Evolutionary conservation across 1,140 invertebrate genomes (phyloP), one percentile per base, ranked within the genome.

Genomic region (Homalodisca vitripennis): DNA sequence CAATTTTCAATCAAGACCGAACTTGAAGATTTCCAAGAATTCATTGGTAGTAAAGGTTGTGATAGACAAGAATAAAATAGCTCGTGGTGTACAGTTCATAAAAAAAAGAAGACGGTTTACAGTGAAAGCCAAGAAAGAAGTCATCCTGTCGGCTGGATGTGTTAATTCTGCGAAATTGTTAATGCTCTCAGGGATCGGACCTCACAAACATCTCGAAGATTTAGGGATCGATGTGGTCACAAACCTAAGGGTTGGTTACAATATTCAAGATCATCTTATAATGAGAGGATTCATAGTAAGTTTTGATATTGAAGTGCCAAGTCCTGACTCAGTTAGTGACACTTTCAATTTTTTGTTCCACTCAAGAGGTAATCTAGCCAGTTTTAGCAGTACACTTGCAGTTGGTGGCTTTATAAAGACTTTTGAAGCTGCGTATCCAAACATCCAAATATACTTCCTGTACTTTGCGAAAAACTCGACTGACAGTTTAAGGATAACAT

Each of bases 181-280:
- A 51, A 93, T 95, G 92, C 76, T 95, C 0, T 94, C 92, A 0
- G 94, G 94, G 0, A 84, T 95, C 47, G 94, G 93, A 0, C 92
- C 92, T 0, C 84, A 82, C 53, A 81, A 88, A 10, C 91, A 95
- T 70, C 80, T 96, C 10, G 77, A 81, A 57, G 79, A 88, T 48
- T 78, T 90, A 27, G 86, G 87, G 12, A 91, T 94, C 34, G 82
- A 83, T 2, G 84, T 91, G 0, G 71, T 92, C 0, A 86, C 85
- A 74, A 86, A 94, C 79, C 80, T 73, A 31, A 64, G 82, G 0
- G 84, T 86, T 1, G 90, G 90, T 0, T 84, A 90, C 71, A 92
- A 92, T 77, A 78, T 92, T 48, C 90, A 92, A 76, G 91, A 93
- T 78, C 92, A 93, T 73, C 86, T 92, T 0, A 20, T 60, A 13